phyloP scores from a whole-genome alignment of 2,888 invertebrate genomes.

The Perizoma affinitatum region DNA sequence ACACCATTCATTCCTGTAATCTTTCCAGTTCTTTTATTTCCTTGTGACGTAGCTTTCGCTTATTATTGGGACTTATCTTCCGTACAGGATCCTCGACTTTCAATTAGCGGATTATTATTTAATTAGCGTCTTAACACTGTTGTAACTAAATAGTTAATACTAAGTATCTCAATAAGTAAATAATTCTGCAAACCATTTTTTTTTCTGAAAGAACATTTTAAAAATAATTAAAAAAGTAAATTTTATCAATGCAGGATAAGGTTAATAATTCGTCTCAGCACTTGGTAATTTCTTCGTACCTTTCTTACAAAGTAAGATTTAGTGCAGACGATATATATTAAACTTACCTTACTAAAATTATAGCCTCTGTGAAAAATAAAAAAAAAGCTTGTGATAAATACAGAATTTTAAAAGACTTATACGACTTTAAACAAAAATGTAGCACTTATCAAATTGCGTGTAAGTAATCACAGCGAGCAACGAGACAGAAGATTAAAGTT shows the following conservation, averaged over 20 bases:
- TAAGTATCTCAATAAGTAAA: no score
- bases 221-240: no score
- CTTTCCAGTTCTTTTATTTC: slow-evolving; percentile 30
- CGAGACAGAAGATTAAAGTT: slow-evolving; percentile 56
- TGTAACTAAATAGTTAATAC: no score
- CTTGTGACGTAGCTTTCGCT: slow-evolving; percentile 31
- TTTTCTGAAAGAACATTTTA: no score
- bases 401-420: neutral
- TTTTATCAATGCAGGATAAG: no score
- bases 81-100: slow-evolving; percentile 44
- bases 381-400: neutral
- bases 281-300: no score
- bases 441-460: slow-evolving; percentile 34
- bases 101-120: slow-evolving; percentile 60
- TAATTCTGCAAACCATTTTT: no score
- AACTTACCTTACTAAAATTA: no score
- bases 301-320: no score
- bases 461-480: slow-evolving; percentile 37
- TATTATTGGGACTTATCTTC: slow-evolving; percentile 50
- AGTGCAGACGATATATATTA: no score
- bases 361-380: no score
- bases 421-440: slow-evolving; percentile 12
- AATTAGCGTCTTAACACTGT: slow-evolving; percentile 45
- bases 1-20: neutral
- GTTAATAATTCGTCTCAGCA: no score